Conservation (phyloP, 2,113 vertebrate genomes). For the Rhizomys pruinosus region DNA sequence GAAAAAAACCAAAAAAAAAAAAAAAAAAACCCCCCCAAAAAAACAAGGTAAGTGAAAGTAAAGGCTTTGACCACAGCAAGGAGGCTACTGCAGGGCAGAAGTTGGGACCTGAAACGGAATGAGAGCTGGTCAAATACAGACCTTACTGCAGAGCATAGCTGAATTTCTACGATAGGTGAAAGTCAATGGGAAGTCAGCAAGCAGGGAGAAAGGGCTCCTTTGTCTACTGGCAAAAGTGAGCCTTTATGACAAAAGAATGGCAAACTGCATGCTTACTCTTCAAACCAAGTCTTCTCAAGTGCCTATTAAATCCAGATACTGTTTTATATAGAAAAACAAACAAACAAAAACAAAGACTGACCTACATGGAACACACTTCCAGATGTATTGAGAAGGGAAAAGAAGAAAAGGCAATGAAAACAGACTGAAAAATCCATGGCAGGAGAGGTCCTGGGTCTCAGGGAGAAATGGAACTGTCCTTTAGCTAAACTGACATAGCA, state of each 20-base stretch:
- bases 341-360: not conserved
- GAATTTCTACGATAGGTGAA: not conserved
- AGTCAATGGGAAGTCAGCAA: not conserved
- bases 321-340: not conserved
- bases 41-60: constrained; percentile 5
- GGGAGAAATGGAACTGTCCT: not conserved
- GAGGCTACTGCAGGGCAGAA: not conserved
- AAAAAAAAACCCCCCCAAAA: no score
- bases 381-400: not conserved
- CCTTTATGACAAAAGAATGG: constrained; percentile 8
- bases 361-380: constrained; percentile 9
- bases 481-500: not conserved
- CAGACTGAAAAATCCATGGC: not conserved
- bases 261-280: constrained; percentile 7
- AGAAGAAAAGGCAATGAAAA: not conserved
- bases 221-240: constrained; percentile 12
- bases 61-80: not conserved
- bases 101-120: not conserved
- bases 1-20: no score
- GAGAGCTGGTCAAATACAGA: not conserved
- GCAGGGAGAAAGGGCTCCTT: not conserved
- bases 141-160: not conserved
- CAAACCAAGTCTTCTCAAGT: constrained; percentile 2
- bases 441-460: no score
- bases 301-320: not conserved